Conservation (phyloP, 2,113 vertebrate genomes). For the Planiliza haematocheilus region DNA sequence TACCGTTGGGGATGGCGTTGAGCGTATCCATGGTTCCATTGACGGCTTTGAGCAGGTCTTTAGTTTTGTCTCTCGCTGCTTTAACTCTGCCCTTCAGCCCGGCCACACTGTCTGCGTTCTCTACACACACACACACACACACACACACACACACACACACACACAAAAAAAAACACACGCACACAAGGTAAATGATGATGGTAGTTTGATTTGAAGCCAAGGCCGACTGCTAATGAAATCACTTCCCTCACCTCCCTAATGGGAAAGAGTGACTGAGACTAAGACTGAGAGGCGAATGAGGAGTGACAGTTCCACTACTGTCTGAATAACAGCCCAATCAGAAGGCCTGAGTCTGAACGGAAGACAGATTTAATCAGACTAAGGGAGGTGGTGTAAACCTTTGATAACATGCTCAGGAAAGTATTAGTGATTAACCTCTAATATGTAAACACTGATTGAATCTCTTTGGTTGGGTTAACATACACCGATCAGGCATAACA, state of each 20-base stretch:
- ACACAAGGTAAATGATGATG: constrained; percentile 20
- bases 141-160: constrained; percentile 29
- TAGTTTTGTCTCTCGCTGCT: constrained; percentile 87
- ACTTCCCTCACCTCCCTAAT: constrained; percentile 21
- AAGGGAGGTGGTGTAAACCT: too few relatives aligned
- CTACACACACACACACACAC: constrained; percentile 74
- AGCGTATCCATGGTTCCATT: constrained; percentile 91
- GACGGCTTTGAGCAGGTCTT: constrained; percentile 86
- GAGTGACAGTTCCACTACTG: not conserved
- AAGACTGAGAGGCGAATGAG: constrained; percentile 1
- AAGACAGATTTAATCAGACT: too few relatives aligned
- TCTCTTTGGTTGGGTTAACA: too few relatives aligned
- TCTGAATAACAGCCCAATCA: too few relatives aligned
- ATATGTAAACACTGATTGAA: too few relatives aligned
- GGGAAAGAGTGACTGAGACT: constrained; percentile 21
- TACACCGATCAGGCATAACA: too few relatives aligned
- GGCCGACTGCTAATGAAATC: constrained; percentile 26
- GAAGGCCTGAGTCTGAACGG: too few relatives aligned
- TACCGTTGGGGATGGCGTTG: constrained; percentile 91
- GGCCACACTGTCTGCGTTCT: constrained; percentile 83
- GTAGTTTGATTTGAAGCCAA: constrained; percentile 27
- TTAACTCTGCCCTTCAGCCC: constrained; percentile 86
- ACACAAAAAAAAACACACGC: constrained; percentile 1
- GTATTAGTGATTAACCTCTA: too few relatives aligned
- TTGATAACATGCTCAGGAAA: too few relatives aligned